phyloP scores from a whole-genome alignment of 2,797 vertebrate species.

The Rhynchonycteris naso region DNA sequence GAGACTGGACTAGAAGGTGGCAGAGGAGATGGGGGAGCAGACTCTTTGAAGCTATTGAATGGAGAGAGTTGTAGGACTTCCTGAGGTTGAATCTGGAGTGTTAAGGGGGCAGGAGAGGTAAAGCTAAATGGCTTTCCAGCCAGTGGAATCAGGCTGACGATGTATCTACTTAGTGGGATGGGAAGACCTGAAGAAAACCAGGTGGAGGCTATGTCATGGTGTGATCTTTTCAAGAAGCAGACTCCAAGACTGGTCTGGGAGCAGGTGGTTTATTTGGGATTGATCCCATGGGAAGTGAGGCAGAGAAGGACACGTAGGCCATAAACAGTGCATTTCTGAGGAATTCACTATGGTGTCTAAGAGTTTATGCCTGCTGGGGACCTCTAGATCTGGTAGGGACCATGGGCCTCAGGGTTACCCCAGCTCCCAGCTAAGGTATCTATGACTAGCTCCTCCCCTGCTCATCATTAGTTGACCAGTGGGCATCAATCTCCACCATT shows the following conservation, averaged over 20 bases:
- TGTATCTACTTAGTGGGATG: neutral
- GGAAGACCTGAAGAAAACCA: neutral
- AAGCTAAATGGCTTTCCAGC: neutral
- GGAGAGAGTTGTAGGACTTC: neutral
- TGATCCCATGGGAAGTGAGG: neutral
- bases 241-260: neutral
- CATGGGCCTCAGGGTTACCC: neutral
- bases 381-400: too few species aligned
- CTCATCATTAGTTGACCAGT: neutral
- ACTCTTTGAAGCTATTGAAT: neutral
- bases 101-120: neutral
- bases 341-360: neutral
- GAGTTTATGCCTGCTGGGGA: neutral
- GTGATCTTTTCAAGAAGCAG: neutral
- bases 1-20: too few species aligned
- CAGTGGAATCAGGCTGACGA: too few species aligned
- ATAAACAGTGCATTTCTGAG: neutral
- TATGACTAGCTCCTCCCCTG: neutral
- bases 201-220: neutral
- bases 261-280: neutral
- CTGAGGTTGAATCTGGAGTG: neutral
- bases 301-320: neutral
- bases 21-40: neutral
- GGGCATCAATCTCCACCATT: neutral
- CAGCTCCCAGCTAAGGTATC: accelerated